Conservation (phyloP, 2,113 vertebrate genomes). For the Hoplias malabaricus region DNA sequence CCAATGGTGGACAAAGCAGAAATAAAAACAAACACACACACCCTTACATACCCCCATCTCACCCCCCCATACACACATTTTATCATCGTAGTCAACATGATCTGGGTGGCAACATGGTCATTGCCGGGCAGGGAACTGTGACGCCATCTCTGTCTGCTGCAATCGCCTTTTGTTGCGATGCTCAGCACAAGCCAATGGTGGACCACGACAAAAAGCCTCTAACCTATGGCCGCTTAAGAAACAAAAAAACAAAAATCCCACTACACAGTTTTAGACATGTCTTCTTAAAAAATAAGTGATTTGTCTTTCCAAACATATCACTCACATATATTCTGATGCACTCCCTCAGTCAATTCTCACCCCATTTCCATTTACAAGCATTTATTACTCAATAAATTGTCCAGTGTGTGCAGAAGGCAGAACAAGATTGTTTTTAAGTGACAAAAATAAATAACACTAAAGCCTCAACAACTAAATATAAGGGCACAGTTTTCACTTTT, state of each 20-base stretch:
- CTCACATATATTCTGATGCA: background rate
- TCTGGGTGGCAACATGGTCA: slow-evolving; percentile 43
- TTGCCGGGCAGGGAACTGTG: slow-evolving; percentile 1
- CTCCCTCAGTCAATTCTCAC: background rate
- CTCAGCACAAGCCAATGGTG: slow-evolving; percentile 24
- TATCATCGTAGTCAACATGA: slow-evolving; percentile 30
- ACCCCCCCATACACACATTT: background rate
- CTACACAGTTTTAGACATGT: background rate
- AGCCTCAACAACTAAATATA: no score
- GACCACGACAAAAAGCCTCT: background rate
- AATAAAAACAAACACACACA: slow-evolving; percentile 28
- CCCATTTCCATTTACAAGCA: background rate
- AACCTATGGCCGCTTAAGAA: background rate
- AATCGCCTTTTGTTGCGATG: slow-evolving; percentile 7
- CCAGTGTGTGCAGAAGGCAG: no score
- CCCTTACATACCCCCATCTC: slow-evolving; percentile 26
- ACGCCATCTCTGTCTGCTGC: slow-evolving; percentile 21
- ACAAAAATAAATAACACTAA: no score
- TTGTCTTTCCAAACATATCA: background rate
- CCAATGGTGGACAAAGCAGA: slow-evolving; percentile 8
- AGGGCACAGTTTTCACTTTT: no score
- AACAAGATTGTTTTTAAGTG: no score
- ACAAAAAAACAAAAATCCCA: background rate
- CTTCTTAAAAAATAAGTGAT: background rate
- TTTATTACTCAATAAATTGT: background rate